Evolutionary conservation across 2,113 vertebrate species (phyloP).

Genomic region (Balaeniceps rex): DNA sequence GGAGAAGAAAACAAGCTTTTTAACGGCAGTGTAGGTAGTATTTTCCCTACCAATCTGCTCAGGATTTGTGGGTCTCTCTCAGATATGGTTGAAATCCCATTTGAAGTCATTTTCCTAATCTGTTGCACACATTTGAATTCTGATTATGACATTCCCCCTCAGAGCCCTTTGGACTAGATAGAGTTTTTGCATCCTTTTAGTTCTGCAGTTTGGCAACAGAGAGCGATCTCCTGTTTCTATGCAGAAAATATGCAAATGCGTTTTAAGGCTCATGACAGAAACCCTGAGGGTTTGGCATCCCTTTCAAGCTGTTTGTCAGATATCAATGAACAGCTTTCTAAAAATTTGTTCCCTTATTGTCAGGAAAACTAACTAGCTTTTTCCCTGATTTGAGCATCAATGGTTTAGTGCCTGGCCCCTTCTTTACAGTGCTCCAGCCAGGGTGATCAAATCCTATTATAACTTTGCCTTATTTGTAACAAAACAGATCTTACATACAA

Average conservation of each 20-base stretch:
- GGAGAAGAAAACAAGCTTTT: background rate
- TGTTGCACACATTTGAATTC: constrained; percentile 4
- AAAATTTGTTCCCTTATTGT: background rate
- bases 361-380: constrained; percentile 35
- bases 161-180: constrained; percentile 10
- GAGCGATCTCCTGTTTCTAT: constrained; percentile 34
- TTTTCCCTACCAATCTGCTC: background rate
- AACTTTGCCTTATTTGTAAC: constrained; percentile 23
- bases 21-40: background rate
- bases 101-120: constrained; percentile 3
- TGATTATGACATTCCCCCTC: constrained; percentile 27
- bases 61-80: background rate
- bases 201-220: constrained; percentile 49
- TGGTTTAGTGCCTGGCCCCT: constrained; percentile 16
- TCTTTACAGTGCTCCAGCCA: constrained; percentile 26
- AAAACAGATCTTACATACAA: constrained; percentile 22
- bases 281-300: constrained; percentile 52
- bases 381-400: constrained; percentile 26
- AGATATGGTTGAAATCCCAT: background rate
- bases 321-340: background rate
- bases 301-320: constrained; percentile 61
- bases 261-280: constrained; percentile 59
- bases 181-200: constrained; percentile 57
- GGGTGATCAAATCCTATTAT: constrained; percentile 48
- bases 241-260: constrained; percentile 54